Percentiles rank a stretch among this genome's conserved stretches.
These are phyloP conservation scores for Lagopus leucura DNA, from an alignment of 2,113 vertebrate genomes.

Conservation along the genomic window DNA sequence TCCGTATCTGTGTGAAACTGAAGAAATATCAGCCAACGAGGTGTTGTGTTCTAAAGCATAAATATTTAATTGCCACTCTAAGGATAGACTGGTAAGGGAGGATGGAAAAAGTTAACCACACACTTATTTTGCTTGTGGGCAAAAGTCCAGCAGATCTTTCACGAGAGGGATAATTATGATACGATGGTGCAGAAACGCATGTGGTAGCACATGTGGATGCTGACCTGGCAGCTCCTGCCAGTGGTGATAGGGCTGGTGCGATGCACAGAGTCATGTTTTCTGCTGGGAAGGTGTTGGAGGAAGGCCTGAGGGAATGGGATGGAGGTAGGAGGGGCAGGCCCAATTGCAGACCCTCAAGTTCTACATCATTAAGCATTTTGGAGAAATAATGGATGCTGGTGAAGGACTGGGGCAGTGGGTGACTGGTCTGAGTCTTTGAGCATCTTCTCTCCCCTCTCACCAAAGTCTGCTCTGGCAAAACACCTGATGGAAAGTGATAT, in stretches of 20 bases:
- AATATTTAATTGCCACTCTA: constrained; percentile 53
- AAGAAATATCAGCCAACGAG: constrained; percentile 28
- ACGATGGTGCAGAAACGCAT: background rate
- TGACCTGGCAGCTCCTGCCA: constrained; percentile 65
- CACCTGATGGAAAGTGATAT: background rate
- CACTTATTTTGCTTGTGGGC: constrained; percentile 67
- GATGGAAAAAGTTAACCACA: constrained; percentile 53
- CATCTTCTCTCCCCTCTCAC: background rate
- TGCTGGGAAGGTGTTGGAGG: constrained; percentile 15
- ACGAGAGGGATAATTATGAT: constrained; percentile 74
- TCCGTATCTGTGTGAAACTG: constrained; percentile 1
- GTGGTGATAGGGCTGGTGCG: background rate
- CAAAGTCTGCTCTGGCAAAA: background rate
- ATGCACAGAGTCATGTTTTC: constrained; percentile 61
- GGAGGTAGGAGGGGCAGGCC: background rate
- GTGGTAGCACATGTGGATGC: background rate
- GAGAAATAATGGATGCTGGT: background rate
- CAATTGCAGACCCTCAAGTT: background rate
- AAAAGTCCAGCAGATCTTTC: constrained; percentile 59
- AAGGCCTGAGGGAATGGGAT: background rate
- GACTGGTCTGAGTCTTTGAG: background rate
- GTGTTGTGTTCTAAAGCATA: constrained; percentile 55
- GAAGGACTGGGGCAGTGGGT: background rate
- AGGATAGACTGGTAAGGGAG: background rate
- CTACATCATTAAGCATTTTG: background rate